phyloP scores from a whole-genome alignment of 1,140 invertebrate species.

The Drosophila obscura region DNA sequence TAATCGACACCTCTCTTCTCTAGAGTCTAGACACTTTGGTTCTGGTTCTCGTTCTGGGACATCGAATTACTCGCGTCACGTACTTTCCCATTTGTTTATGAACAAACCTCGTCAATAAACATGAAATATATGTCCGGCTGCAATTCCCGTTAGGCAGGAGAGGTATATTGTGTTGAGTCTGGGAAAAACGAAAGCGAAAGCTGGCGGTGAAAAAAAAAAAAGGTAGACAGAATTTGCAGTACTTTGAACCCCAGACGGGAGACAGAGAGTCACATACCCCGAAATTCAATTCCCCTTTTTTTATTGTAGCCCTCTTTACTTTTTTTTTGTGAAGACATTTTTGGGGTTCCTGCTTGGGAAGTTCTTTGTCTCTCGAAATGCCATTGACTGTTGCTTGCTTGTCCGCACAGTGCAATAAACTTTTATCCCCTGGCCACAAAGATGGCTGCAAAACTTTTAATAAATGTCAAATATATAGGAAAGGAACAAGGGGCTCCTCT shows the following conservation, averaged over 20 bases:
- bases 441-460: slow-evolving; percentile 1
- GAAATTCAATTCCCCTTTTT: slow-evolving; percentile 3
- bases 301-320: background rate
- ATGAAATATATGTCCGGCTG: background rate
- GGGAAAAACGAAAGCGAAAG: background rate
- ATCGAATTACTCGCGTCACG: slow-evolving; percentile 16
- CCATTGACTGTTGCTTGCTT: slow-evolving; percentile 26
- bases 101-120: slow-evolving; percentile 3
- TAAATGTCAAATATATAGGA: background rate
- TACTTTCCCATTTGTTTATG: slow-evolving; percentile 26
- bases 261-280: background rate
- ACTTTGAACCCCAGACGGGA: slow-evolving; percentile 12
- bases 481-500: no score
- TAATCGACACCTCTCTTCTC: slow-evolving; percentile 33
- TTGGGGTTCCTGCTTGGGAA: slow-evolving; percentile 5
- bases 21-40: no score
- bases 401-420: slow-evolving; percentile 36
- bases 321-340: slow-evolving; percentile 16
- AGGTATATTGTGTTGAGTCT: slow-evolving; percentile 1
- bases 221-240: background rate
- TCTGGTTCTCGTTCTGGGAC: background rate
- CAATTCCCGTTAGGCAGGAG: background rate
- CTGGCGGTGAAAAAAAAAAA: background rate
- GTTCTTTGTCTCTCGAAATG: slow-evolving; percentile 28
- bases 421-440: slow-evolving; percentile 19